A percentile compares a stretch with the other conserved stretches of the same genome.
These are phyloP conservation scores for Lasioglossum vierecki DNA, from an alignment of 2,888 invertebrate genomes.

Conservation along the genomic window DNA sequence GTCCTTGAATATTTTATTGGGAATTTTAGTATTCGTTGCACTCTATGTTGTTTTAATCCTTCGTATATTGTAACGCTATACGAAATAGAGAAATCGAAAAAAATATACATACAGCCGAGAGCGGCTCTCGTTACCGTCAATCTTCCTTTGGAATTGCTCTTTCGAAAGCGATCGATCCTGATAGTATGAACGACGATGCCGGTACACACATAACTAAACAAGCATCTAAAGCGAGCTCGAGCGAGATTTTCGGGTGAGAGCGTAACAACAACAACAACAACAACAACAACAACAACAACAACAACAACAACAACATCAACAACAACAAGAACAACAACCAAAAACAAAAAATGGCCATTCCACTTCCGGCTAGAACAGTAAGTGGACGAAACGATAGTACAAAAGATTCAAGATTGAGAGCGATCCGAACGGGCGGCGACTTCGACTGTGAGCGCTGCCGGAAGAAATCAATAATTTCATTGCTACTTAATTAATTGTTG, in stretches of 20 bases:
- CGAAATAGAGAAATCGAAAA: background rate
- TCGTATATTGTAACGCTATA: constrained; percentile 4
- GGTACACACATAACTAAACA: background rate
- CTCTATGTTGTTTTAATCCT: constrained; percentile 23
- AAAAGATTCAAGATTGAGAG: constrained; percentile 35
- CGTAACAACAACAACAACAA: background rate
- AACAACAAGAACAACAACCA: background rate
- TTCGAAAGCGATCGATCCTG: background rate
- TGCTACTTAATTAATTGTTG: constrained; percentile 70
- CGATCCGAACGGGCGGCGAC: constrained; percentile 58
- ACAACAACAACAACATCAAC: background rate
- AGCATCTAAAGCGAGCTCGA: background rate
- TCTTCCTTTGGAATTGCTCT: constrained; percentile 16
- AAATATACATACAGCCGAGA: background rate
- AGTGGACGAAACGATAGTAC: constrained; percentile 42
- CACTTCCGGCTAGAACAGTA: background rate
- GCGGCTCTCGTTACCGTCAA: background rate
- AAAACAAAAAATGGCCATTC: background rate
- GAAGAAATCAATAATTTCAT: constrained; percentile 68
- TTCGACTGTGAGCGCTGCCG: constrained; percentile 49
- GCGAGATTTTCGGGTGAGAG: constrained; percentile 18
- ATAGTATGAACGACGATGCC: constrained; percentile 16
- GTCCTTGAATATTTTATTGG: constrained; percentile 25
- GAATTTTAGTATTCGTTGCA: constrained; percentile 33
- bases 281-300: background rate